Percentiles rank a stretch among this genome's conserved stretches.
Conservation (phyloP, 1,140 invertebrate species). For the Odontomachus brunneus region DNA sequence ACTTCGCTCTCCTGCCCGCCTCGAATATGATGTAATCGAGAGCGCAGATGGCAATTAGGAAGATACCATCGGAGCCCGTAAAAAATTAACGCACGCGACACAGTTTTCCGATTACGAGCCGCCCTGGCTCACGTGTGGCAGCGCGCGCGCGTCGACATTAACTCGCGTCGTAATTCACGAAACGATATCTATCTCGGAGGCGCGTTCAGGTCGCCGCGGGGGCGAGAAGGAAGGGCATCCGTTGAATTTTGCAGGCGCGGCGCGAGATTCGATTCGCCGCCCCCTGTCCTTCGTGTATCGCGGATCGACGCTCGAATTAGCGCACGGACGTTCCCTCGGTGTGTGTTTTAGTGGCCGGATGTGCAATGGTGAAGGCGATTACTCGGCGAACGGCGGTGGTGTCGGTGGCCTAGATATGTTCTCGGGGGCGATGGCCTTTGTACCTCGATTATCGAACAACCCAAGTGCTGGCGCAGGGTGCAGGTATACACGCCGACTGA, state of each 20-base stretch:
- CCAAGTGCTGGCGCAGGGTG: slow-evolving; percentile 71
- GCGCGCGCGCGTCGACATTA: too few relatives aligned
- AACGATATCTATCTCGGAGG: too few relatives aligned
- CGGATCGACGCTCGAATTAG: background rate
- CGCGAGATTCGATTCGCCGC: background rate
- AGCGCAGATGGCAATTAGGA: background rate
- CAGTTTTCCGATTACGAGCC: background rate
- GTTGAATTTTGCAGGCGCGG: background rate
- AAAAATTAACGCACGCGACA: background rate
- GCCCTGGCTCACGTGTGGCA: too few relatives aligned
- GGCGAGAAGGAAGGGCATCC: too few relatives aligned
- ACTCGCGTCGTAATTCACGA: too few relatives aligned
- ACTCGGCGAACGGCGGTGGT: slow-evolving; percentile 62
- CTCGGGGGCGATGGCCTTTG: slow-evolving; percentile 81
- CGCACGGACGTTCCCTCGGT: background rate
- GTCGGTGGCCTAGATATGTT: slow-evolving; percentile 80
- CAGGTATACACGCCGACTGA: slow-evolving; percentile 61
- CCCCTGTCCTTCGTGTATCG: background rate
- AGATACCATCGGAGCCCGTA: background rate
- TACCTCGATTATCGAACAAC: slow-evolving; percentile 81
- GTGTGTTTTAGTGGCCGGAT: background rate
- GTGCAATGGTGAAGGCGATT: slow-evolving; percentile 37
- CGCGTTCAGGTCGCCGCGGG: too few relatives aligned
- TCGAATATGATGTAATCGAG: background rate
- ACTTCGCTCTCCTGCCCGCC: background rate